Evolutionary conservation across 2,113 vertebrate species (phyloP).

Genomic region (Python bivittatus): DNA sequence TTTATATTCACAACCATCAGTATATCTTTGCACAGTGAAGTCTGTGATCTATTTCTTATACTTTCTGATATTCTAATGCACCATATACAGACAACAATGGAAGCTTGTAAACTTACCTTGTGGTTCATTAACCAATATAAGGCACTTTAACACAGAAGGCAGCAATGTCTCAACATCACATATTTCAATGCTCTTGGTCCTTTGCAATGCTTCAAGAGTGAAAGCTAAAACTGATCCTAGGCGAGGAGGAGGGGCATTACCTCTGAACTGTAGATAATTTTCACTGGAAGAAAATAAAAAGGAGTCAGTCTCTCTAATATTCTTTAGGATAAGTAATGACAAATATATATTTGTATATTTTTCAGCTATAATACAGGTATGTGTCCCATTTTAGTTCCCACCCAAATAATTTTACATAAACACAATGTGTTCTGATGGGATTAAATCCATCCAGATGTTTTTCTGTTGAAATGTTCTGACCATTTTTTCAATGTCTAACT

Average conservation of each 20-base stretch:
- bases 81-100: background rate
- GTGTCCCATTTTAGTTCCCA: background rate
- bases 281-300: constrained; percentile 76
- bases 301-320: background rate
- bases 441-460: background rate
- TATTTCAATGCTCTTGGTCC: constrained; percentile 72
- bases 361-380: background rate
- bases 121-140: constrained; percentile 86
- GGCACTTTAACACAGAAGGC: constrained; percentile 81
- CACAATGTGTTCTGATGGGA: background rate
- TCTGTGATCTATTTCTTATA: background rate
- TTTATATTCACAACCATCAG: background rate
- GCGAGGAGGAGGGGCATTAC: constrained; percentile 80
- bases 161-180: constrained; percentile 78
- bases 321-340: background rate
- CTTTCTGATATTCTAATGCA: background rate
- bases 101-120: constrained; percentile 78
- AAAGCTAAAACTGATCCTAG: constrained; percentile 83
- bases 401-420: background rate
- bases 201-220: constrained; percentile 81
- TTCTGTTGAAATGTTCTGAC: background rate
- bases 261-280: constrained; percentile 88
- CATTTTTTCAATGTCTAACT: constrained; percentile 17
- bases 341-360: background rate
- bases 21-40: background rate